Base-by-base conservation (phyloP, 2,888 invertebrate genomes). In the Brenthis ino region DNA sequence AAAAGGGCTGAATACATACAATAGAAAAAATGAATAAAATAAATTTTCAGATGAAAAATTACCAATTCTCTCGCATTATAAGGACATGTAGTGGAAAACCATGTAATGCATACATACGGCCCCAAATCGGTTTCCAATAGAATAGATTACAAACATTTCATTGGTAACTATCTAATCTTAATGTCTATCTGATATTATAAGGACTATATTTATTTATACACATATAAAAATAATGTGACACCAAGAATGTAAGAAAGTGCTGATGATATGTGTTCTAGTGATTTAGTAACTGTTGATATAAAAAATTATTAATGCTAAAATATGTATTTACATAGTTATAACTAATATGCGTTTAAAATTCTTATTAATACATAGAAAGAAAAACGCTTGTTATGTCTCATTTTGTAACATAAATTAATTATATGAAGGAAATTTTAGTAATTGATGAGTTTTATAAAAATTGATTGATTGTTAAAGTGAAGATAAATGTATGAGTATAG, bases 181-280 rank as follows among this genome's bases (percentile, higher is more conserved):
- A 71, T 64, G 71, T 71, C 55, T 72, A 57, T 24, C 64, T 67
- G 50, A 70, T 73, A 76, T 80, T 69, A 50, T 69, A 56, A 64
- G 61, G 58, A 54, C 68, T 71, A 64, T 69, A 69, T 53, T 60
- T 70, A 65, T 67, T 71, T 79, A 77, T 78, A 77, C 77, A 80
- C 72, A 75, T 79, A 76, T 76, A 85, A 84, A 80, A 77, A 78
- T 84, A 82, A 72, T 86, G 51, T 71, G 87, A 91, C 90, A 91
- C 81, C 89, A 84, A 92, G 87, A 91, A 86, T 89, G 87, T 89
- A 84, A 88, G 83, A 85, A 82, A 84, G 92, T 92, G 91, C 91
- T 72, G 82, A 89, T 91, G 92, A 93, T 93, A 93, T 93, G 91
- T 90, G 84, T 87, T 86, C 89, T 88, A 88, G 88, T 89, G 89